Evolutionary conservation across 2,797 vertebrate species (phyloP).

Genomic region (Hybognathus amarus): DNA sequence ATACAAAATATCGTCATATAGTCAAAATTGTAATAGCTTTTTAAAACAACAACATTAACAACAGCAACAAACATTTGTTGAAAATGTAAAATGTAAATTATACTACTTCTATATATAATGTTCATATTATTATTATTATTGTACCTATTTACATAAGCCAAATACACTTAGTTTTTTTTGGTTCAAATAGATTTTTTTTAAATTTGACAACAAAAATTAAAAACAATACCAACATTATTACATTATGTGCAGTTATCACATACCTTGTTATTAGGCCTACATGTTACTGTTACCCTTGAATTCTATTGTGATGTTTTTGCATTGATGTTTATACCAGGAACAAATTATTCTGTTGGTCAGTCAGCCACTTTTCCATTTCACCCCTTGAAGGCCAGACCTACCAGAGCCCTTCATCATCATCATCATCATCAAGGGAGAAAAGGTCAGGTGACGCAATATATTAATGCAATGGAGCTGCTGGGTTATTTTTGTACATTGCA

Average conservation of each 20-base stretch:
- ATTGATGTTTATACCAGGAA: neutral
- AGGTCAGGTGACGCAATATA: slow-evolving; percentile 30
- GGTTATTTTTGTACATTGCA: slow-evolving; percentile 39
- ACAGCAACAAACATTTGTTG: too few relatives aligned
- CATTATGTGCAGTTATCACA: neutral
- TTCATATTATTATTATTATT: neutral
- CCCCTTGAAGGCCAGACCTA: neutral
- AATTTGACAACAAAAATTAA: neutral
- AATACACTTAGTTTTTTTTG: neutral
- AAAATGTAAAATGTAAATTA: neutral
- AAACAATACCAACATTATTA: neutral
- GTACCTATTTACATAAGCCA: neutral
- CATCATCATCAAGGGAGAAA: neutral
- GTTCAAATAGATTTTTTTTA: neutral
- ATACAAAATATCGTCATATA: neutral
- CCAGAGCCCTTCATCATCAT: slow-evolving; percentile 14
- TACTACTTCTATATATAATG: neutral
- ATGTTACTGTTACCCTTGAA: neutral
- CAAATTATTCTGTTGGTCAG: neutral
- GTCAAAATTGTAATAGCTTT: neutral
- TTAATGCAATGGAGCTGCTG: slow-evolving; percentile 39
- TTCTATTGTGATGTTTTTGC: neutral
- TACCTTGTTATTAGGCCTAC: neutral
- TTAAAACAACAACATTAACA: too few relatives aligned
- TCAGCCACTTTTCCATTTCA: neutral